Base-by-base conservation (phyloP, 92 coral and sea anemone genomes). In the Epizoanthus illoricatus region DNA sequence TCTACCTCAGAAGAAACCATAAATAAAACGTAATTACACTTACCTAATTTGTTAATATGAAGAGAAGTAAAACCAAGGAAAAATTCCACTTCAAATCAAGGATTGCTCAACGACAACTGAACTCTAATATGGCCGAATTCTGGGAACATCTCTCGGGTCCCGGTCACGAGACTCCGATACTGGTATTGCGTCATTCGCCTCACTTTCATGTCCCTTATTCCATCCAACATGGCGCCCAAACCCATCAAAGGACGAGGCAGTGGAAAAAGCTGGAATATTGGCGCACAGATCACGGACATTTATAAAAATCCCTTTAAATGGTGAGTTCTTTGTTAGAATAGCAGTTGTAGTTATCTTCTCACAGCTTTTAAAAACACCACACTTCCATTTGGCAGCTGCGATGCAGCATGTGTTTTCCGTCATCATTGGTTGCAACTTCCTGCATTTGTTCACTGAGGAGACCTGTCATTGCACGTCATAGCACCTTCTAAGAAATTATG, bases 271-370 rank as follows among this genome's bases (percentile, higher is more conserved):
- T 75, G 76, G 71, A 84, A 71, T 23, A 75, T 84, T 36, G 88
- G 88, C 16, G 87, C 94, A 11, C 92, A 88, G 75, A 65, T 93
- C 21, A 82, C 91, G 83, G 97, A 97, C 79, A 79, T 97, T 56
- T 97, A 97, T 84, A 91, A 86, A 88, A 87, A 97, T 84, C 98
- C 99, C 70, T 70, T 81, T 21, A 97, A 97, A 84, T 97, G 99
- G 99, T 97, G 83, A 84, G 95, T 47, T 3, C 19, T 7, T 21
- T 56, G 1, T 19, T 39, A 39, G 24, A 65, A 20, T 20, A 65
- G 69, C 39, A 42, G 18, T 33, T 49, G 56, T 49, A 8, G 56
- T 49, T 49, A 49, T 49, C 2, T 49, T 49, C 15, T 49, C 56
- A 49, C 56, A 9, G 56, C 15, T 49, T 49, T 49, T 49, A 49